These are phyloP conservation scores for Pogonocichla stellata DNA, from an alignment of 2,113 vertebrate species.

Conservation along the genomic window DNA sequence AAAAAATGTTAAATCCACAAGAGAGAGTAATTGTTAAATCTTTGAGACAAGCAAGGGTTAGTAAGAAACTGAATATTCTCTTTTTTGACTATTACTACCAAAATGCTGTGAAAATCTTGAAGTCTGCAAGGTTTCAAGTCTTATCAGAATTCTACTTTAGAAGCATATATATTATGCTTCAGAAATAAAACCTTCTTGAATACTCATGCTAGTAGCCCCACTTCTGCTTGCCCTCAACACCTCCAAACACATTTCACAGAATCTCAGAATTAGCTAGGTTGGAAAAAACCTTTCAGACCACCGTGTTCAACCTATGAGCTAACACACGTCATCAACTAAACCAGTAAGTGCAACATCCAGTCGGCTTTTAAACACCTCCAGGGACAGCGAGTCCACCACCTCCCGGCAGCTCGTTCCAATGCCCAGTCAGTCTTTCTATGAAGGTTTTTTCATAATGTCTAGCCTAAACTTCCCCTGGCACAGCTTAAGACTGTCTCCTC, in stretches of 20 bases:
- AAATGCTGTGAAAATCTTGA: neutral
- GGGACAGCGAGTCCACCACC: neutral
- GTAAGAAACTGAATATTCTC: neutral
- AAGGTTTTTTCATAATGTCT: neutral
- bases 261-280: neutral
- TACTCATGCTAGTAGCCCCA: neutral
- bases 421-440: neutral
- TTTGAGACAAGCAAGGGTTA: neutral
- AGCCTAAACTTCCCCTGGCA: neutral
- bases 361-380: neutral
- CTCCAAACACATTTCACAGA: neutral
- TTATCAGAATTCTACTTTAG: neutral
- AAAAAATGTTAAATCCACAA: neutral
- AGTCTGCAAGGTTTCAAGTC: neutral
- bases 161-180: neutral
- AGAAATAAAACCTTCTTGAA: neutral
- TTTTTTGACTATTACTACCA: neutral
- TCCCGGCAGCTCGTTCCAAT: neutral
- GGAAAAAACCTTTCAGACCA: neutral
- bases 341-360: neutral
- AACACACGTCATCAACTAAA: neutral
- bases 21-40: neutral
- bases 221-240: neutral
- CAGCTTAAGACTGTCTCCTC: neutral
- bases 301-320: neutral